These are phyloP conservation scores for Teleopsis dalmanni DNA, from an alignment of 1,140 invertebrate genomes.

Conservation along the genomic window DNA sequence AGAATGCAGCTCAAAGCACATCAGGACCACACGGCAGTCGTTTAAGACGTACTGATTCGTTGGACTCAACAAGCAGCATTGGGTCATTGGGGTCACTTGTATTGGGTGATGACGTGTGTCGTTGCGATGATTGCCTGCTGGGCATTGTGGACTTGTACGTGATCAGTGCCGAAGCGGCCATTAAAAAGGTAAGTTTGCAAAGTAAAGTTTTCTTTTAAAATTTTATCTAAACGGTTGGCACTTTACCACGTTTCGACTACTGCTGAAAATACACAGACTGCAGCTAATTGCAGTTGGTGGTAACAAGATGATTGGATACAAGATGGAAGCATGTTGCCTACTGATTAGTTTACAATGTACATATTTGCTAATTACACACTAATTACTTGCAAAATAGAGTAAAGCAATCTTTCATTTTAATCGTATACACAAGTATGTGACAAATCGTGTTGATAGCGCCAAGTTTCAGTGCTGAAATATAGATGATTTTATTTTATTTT, in stretches of 20 bases:
- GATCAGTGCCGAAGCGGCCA: conserved; percentile 51
- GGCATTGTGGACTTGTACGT: conserved; percentile 69
- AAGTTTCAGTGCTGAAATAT: too few species aligned
- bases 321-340: too few species aligned
- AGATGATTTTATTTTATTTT: too few species aligned
- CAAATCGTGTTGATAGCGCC: too few species aligned
- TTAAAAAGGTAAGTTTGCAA: conserved; percentile 54
- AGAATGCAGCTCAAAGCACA: conserved; percentile 42
- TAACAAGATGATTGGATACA: too few species aligned
- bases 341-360: conserved; percentile 2
- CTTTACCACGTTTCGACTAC: too few species aligned
- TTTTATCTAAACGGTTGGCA: too few species aligned
- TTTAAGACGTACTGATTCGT: conserved; percentile 63
- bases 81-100: conserved; percentile 58
- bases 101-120: conserved; percentile 61
- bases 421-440: too few species aligned
- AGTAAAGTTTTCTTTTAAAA: too few species aligned
- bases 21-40: conserved; percentile 25
- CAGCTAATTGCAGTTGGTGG: too few species aligned
- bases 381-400: neutral
- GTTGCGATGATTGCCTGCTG: conserved; percentile 74
- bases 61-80: conserved; percentile 68
- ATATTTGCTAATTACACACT: conserved; percentile 2
- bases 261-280: too few species aligned
- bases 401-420: too few species aligned